Percentiles rank a stretch among this genome's conserved stretches.
Conservation (phyloP, 2,113 vertebrate genomes). For the Carettochelys insculpta region DNA sequence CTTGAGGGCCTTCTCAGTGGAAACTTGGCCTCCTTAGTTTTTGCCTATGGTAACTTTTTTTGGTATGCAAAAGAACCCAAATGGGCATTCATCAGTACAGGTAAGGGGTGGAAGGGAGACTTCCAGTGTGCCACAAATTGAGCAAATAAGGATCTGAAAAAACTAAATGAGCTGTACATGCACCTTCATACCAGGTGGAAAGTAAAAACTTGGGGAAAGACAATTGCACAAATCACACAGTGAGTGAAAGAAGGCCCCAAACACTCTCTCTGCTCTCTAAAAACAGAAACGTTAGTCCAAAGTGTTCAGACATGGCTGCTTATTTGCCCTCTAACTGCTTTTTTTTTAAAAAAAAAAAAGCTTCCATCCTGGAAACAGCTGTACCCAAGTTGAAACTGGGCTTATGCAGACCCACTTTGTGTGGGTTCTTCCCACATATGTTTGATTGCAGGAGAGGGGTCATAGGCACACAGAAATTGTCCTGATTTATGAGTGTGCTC, state of each 20-base stretch:
- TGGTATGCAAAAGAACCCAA: background rate
- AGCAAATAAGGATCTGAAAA: background rate
- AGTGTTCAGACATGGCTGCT: background rate
- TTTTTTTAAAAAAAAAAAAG: too few relatives aligned
- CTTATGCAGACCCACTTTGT: background rate
- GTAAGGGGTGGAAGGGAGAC: background rate
- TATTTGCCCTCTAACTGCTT: rapidly evolving
- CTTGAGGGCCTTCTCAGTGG: background rate
- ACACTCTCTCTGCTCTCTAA: background rate
- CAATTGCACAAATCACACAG: background rate
- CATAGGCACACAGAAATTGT: rapidly evolving
- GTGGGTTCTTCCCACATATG: background rate
- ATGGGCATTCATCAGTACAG: background rate
- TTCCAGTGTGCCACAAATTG: background rate
- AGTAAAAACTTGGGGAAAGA: background rate
- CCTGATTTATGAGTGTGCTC: rapidly evolving
- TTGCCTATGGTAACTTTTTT: background rate
- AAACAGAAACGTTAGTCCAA: background rate
- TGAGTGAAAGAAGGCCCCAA: background rate
- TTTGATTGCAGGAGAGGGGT: background rate
- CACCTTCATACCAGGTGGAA: background rate
- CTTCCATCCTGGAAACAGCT: rapidly evolving
- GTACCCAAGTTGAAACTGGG: background rate
- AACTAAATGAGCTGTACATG: background rate
- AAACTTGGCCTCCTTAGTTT: background rate